Conservation (phyloP, 2,797 vertebrate species). For the Knipowitschia caucasica region DNA sequence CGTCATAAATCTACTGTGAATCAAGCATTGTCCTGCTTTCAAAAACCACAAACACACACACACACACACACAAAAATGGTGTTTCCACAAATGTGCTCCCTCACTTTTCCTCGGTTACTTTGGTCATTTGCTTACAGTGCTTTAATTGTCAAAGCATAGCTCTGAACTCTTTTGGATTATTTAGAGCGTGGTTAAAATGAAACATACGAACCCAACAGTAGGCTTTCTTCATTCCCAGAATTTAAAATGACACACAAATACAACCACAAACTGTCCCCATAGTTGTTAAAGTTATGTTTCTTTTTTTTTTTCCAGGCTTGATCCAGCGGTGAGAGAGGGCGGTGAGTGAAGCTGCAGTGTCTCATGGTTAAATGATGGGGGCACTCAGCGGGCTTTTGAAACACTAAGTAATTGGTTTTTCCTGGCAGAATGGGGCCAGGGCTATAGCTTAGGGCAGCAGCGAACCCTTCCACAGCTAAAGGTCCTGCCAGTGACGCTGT, state of each 20-base stretch:
- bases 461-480: constrained; percentile 36
- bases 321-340: constrained; percentile 30
- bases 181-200: no score
- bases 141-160: no score
- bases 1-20: no score
- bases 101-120: no score
- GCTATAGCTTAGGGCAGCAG: constrained; percentile 48
- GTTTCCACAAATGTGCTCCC: no score
- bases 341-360: constrained; percentile 53
- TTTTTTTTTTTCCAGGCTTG: constrained; percentile 1
- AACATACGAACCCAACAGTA: not conserved
- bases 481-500: constrained; percentile 32
- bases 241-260: not conserved
- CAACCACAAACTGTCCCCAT: not conserved
- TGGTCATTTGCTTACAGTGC: no score
- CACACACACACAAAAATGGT: no score
- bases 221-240: not conserved
- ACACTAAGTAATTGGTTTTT: constrained; percentile 72
- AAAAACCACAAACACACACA: no score
- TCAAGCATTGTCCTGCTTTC: no score
- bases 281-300: not conserved
- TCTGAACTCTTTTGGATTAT: no score
- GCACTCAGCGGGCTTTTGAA: constrained; percentile 53
- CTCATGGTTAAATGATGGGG: constrained; percentile 70
- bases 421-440: constrained; percentile 73